phyloP scores from a whole-genome alignment of 2,797 vertebrate species.

The Enteromius anoplus region DNA sequence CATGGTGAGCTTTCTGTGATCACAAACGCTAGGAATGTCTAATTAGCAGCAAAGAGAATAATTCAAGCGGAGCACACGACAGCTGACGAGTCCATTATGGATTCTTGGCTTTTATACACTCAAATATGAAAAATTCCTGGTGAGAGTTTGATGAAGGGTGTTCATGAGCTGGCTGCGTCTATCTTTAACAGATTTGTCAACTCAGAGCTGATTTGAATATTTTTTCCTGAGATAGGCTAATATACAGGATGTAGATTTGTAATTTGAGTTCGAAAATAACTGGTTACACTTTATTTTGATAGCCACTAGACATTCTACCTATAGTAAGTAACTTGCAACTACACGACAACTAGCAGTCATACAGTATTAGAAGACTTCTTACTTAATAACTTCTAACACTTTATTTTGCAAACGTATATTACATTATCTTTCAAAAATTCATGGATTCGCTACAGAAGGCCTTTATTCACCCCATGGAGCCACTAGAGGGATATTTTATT shows the following conservation, averaged over 20 bases:
- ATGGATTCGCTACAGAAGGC: too few relatives aligned
- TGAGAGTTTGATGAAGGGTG: background rate
- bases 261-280: background rate
- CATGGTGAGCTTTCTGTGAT: constrained; percentile 52
- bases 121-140: constrained; percentile 8
- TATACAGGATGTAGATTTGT: background rate
- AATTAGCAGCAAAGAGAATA: constrained; percentile 64
- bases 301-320: background rate
- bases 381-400: too few relatives aligned
- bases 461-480: too few relatives aligned
- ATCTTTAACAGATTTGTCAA: background rate
- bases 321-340: background rate
- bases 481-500: too few relatives aligned
- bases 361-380: background rate
- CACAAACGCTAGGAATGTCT: constrained; percentile 61
- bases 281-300: background rate
- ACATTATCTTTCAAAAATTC: too few relatives aligned
- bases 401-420: background rate
- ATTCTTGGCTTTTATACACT: constrained; percentile 32
- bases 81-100: constrained; percentile 19
- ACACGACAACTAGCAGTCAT: background rate
- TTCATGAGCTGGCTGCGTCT: background rate
- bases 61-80: constrained; percentile 40
- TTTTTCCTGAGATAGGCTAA: background rate
- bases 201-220: background rate